phyloP scores from a whole-genome alignment of 2,888 invertebrate species.

The Chalcosyrphus nemorum region DNA sequence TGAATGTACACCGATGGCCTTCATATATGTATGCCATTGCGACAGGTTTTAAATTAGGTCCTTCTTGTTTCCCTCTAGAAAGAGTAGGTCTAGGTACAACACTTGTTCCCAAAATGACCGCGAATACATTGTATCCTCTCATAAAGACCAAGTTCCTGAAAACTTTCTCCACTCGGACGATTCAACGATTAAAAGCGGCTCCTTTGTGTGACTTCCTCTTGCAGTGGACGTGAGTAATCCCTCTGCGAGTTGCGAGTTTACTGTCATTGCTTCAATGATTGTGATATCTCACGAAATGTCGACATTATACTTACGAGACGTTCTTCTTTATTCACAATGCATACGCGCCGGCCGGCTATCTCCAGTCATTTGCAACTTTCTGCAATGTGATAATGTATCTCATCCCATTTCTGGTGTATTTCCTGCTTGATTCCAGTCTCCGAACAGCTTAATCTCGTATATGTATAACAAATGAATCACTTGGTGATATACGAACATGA shows the following conservation, averaged over 20 bases:
- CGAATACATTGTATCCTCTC: too few relatives aligned
- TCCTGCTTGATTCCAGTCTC: constrained; percentile 17
- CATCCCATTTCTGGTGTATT: constrained; percentile 7
- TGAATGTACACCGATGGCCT: too few relatives aligned
- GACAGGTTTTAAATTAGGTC: too few relatives aligned
- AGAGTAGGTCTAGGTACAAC: too few relatives aligned
- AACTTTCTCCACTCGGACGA: neutral
- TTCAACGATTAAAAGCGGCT: neutral
- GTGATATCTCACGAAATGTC: constrained; percentile 35
- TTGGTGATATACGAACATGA: neutral
- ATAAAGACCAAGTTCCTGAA: too few relatives aligned
- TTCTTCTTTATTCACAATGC: constrained; percentile 31
- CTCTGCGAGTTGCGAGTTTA: constrained; percentile 9
- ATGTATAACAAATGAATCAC: constrained; percentile 42
- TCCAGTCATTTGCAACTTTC: neutral
- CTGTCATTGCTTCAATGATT: constrained; percentile 7
- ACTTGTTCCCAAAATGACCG: too few relatives aligned
- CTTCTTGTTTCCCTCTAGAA: too few relatives aligned
- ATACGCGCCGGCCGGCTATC: neutral
- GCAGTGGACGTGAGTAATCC: constrained; percentile 22
- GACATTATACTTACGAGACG: constrained; percentile 42
- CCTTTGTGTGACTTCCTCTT: neutral
- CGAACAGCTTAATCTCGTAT: constrained; percentile 37
- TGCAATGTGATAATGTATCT: constrained; percentile 3
- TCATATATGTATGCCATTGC: too few relatives aligned